Percentiles rank a stretch among this genome's conserved stretches.
phyloP scores from a whole-genome alignment of 2,888 invertebrate species.

The Tinea pellionella region DNA sequence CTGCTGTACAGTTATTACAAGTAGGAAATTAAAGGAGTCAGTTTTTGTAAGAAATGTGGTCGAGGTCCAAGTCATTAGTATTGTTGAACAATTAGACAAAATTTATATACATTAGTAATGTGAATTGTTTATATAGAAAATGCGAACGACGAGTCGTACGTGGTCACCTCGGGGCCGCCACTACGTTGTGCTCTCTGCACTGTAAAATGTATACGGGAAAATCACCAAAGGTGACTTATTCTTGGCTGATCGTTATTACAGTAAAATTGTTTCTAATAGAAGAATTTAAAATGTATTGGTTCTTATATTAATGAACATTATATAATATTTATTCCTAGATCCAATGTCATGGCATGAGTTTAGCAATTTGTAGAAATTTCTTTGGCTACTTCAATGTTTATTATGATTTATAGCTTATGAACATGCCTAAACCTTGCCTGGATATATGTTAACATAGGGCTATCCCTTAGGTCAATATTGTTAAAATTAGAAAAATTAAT shows the following conservation, averaged over 20 bases:
- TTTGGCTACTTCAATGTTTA: background rate
- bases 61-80: background rate
- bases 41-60: constrained; percentile 26
- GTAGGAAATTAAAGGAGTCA: constrained; percentile 46
- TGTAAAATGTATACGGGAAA: constrained; percentile 53
- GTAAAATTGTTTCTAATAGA: background rate
- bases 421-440: constrained; percentile 62
- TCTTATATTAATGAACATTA: no score
- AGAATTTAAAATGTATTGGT: no score
- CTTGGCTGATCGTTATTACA: background rate
- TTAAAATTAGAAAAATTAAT: constrained; percentile 40
- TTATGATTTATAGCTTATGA: constrained; percentile 22
- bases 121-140: background rate
- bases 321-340: constrained; percentile 11
- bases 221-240: constrained; percentile 43
- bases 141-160: background rate
- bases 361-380: background rate
- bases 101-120: background rate
- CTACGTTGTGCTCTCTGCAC: constrained; percentile 23
- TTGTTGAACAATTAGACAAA: background rate
- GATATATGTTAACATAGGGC: constrained; percentile 34
- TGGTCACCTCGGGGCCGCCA: no score
- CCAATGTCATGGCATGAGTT: constrained; percentile 45
- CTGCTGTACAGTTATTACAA: constrained; percentile 60
- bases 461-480: constrained; percentile 42